phyloP scores from a whole-genome alignment of 2,113 vertebrate species.

The Halichoerus grypus region DNA sequence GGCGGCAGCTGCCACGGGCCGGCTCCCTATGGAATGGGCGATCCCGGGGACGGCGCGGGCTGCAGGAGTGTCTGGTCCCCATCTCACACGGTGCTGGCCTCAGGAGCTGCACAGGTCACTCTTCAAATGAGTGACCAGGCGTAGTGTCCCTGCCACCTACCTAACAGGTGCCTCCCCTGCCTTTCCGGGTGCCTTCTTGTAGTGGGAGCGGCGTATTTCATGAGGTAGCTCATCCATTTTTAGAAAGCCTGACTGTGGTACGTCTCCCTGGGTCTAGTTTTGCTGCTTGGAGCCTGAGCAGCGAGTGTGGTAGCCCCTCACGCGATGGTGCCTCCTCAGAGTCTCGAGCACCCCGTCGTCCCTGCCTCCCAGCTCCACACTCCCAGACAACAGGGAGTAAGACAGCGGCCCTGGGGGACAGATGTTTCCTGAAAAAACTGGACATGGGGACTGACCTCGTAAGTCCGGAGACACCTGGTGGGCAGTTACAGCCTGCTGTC shows the following conservation, averaged over 20 bases:
- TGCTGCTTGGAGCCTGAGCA: not conserved
- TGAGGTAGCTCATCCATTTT: not conserved
- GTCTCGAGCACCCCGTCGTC: not conserved
- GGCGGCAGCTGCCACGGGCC: not conserved
- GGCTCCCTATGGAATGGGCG: not conserved
- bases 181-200: not conserved
- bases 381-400: not conserved
- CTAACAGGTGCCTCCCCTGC: not conserved
- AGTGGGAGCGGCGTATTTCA: rapidly evolving
- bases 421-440: not conserved
- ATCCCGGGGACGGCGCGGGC: not conserved
- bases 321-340: not conserved
- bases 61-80: not conserved
- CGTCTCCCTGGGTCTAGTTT: not conserved
- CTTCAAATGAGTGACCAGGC: not conserved
- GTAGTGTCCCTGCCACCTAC: not conserved
- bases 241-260: not conserved
- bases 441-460: not conserved
- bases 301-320: not conserved
- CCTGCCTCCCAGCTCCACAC: not conserved
- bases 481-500: not conserved
- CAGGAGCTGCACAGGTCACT: not conserved
- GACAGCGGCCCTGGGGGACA: not conserved
- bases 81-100: not conserved
- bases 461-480: not conserved